Evolutionary conservation across 2,888 invertebrate species (phyloP), one percentile per base, ranked within the genome.

Genomic region (Ormyrus thymus): DNA sequence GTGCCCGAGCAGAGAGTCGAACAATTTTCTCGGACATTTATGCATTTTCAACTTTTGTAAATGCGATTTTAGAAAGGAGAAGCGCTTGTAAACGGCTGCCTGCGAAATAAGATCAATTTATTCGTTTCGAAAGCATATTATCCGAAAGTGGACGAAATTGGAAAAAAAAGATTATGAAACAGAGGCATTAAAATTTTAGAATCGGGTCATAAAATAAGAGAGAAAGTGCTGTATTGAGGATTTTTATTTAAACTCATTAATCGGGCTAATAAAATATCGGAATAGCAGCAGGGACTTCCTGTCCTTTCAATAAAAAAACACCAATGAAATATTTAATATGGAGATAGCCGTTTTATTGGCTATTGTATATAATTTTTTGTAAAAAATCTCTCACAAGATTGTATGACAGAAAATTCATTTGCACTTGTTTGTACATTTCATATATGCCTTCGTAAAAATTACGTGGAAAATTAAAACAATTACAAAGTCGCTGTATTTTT

Each of bases 221-320:
- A 29, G 65, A 3, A 62, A 65, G 43, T 29, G 64, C n/a, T 11
- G 50, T 11, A 43, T 65, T 59, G 50, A 65, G 65, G 10, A 15
- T 65, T 65, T 73, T 73, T 56, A 64, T 73, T 64, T 56, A 56
- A 64, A n/a, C 29, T 65, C 48, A 64, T 73, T 56, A 29, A 64
- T 73, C 73, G 55, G 10, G 7, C 53, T 68, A 68, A 68, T 68
- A 68, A 55, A 68, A 61, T 50, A 8, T n/a, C 7, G 53, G n/a
- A 6, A 45, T 53, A n/a, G 51, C 56, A 73, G 15, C 46, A 11
- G 6, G 6, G 51, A 53, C 45, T 45, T 51, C 29, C 51, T 43
- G 46, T 43, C 1, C 29, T n/a, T 7, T 51, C 45, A 11, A 50
- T 72, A 72, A 62, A 72, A 61, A 61, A 13, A 13, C 15, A 46